phyloP scores from a whole-genome alignment of 92 coral and sea anemone genomes.

The Zoanthus solanderi region DNA sequence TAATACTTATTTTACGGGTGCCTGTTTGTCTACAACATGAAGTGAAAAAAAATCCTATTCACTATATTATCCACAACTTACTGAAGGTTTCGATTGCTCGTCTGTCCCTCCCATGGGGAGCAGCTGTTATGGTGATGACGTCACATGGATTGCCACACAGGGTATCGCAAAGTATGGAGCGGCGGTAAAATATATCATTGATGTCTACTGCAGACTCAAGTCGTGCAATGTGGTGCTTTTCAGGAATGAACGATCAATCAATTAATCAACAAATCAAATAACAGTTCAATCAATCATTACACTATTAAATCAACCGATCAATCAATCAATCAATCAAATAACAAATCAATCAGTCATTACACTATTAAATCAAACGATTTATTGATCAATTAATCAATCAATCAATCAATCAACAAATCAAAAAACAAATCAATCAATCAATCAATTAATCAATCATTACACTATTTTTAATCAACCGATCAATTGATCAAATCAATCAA shows the following conservation, averaged over 20 bases:
- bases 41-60: not conserved
- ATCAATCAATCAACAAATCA: not conserved
- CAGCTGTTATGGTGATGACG: constrained; percentile 92
- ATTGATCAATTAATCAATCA: not conserved
- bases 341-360: too few relatives aligned
- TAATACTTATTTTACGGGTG: not conserved
- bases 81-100: constrained; percentile 68
- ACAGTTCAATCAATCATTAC: too few relatives aligned
- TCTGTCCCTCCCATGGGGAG: constrained; percentile 73
- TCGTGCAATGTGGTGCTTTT: constrained; percentile 79
- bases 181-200: constrained; percentile 83
- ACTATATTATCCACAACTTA: constrained; percentile 37
- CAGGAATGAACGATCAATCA: not conserved
- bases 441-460: too few relatives aligned
- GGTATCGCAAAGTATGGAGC: constrained; percentile 87
- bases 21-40: not conserved
- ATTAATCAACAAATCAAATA: not conserved
- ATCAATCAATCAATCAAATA: too few relatives aligned
- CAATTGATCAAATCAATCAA: too few relatives aligned
- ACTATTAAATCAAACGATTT: too few relatives aligned
- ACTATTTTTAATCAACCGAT: too few relatives aligned
- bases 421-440: too few relatives aligned
- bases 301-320: too few relatives aligned
- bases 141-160: constrained; percentile 97
- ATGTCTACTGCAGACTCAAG: constrained; percentile 77